Evolutionary conservation across 2,113 vertebrate species (phyloP), one percentile per base, ranked within the genome.

Genomic region (Conger conger): DNA sequence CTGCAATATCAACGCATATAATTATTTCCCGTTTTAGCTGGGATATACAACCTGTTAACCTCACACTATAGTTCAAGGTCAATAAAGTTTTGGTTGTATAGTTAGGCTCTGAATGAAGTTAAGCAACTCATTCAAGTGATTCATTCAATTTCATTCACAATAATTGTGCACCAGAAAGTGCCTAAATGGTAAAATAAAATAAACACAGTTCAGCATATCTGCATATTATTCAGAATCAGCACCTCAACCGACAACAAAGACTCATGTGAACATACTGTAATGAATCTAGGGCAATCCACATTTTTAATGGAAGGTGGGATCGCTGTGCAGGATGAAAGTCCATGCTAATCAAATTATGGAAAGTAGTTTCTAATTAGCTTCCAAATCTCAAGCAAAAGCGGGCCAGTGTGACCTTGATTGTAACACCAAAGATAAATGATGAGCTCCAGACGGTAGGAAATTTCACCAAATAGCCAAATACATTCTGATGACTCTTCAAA

Each of bases 311-410:
- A 84, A 87, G 84, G 82, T 86, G 80, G 78, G 80, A 87, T 83
- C 60, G 68, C 57, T 78, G 54, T 79, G 82, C 38, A 40, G 63
- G 82, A 89, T 92, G 90, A 92, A 94, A 93, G 91, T 92, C 89
- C 87, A 88, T 88, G 89, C 90, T 91, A 93, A 94, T 91, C 88
- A 91, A 90, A 92, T 92, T 92, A 93, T 86, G 77, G 81, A 84
- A 84, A 87, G 81, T 40, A 80, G 89, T 86, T 89, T 90, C 90
- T 92, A 93, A 94, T 93, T 90, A 93, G 90, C 86, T 91, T 90
- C 91, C 90, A 80, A 84, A 86, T 89, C 89, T 90, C 84, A 23
- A 53, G 37, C 84, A 87, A 81, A 86, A 86, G 85, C 83, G 79
- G 60, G 84, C 85, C 57, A 82, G 20, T 18, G 42, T 73, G 85